Evolutionary conservation across 1,140 invertebrate genomes (phyloP).

Genomic region (Drosophila lini): DNA sequence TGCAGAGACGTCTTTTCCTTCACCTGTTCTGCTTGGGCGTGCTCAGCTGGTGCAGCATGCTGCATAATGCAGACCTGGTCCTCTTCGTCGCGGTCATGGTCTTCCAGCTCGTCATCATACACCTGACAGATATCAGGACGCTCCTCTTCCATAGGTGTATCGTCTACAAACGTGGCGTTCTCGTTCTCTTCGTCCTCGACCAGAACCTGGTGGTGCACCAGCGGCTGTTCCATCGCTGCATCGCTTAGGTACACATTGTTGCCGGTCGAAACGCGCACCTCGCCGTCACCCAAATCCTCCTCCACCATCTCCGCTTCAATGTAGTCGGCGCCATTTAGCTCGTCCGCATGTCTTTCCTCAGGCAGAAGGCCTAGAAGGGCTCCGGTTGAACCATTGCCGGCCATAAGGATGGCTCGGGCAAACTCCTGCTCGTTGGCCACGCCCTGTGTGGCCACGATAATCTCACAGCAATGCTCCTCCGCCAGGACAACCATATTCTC

Average conservation of each 20-base stretch:
- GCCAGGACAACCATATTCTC: conserved; percentile 59
- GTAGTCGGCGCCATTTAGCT: conserved; percentile 43
- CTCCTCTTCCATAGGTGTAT: conserved; percentile 47
- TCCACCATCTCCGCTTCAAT: conserved; percentile 30
- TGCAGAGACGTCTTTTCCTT: conserved; percentile 9
- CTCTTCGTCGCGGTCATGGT: conserved; percentile 56
- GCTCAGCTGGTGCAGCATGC: conserved; percentile 4
- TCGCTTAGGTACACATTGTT: conserved; percentile 66
- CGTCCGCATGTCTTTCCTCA: conserved; percentile 2
- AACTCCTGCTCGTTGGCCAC: conserved; percentile 57
- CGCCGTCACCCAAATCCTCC: conserved; percentile 22
- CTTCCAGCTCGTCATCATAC: conserved; percentile 65
- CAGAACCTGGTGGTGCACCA: conserved; percentile 27
- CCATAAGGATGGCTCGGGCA: conserved; percentile 44
- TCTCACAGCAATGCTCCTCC: conserved; percentile 68
- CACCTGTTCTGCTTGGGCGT: conserved; percentile 23
- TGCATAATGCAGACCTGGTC: conserved; percentile 19
- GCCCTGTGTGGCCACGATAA: conserved; percentile 58
- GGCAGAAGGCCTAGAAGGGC: conserved; percentile 35
- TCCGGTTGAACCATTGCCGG: conserved; percentile 17
- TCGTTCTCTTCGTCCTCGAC: conserved; percentile 60
- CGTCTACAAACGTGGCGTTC: conserved; percentile 51
- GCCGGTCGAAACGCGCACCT: conserved; percentile 10
- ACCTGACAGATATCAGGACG: conserved; percentile 66
- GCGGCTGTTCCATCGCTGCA: conserved; percentile 54